These are phyloP conservation scores for Euphonia xanthogaster DNA, from an alignment of 2,797 vertebrate genomes.

Conservation along the genomic window DNA sequence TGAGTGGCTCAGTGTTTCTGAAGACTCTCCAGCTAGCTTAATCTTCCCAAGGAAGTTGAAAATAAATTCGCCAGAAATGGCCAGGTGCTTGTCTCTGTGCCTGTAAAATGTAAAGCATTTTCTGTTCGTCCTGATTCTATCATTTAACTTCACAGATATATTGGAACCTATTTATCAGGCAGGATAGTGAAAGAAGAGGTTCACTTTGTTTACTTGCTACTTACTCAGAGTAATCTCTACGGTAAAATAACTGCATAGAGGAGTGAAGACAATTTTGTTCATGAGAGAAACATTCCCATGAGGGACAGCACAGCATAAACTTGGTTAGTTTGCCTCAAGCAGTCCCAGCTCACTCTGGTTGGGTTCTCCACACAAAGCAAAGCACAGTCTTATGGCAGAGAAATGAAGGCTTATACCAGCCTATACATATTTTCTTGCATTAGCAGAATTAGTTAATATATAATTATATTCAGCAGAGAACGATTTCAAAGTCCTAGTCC, in stretches of 20 bases:
- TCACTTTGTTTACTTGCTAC: background rate
- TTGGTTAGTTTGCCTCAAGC: background rate
- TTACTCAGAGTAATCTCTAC: background rate
- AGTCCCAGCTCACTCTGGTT: background rate
- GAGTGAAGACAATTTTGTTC: background rate
- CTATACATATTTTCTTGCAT: background rate
- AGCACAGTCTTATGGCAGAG: background rate
- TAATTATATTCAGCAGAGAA: background rate
- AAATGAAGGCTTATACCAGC: background rate
- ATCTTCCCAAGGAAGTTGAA: background rate
- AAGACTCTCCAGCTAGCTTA: background rate
- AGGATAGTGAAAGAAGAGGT: background rate
- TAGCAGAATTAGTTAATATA: background rate
- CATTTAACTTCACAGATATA: background rate
- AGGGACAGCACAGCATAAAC: background rate
- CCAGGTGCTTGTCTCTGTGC: background rate
- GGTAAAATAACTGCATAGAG: background rate
- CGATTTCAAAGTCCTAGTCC: background rate
- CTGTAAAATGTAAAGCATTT: background rate
- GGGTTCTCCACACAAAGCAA: background rate
- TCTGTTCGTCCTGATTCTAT: background rate
- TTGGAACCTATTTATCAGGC: background rate
- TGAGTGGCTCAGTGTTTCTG: background rate
- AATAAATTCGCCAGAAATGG: background rate
- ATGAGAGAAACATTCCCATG: background rate